Evolutionary conservation across 2,888 invertebrate species (phyloP).

Genomic region (Sinohyriopsis cumingii): DNA sequence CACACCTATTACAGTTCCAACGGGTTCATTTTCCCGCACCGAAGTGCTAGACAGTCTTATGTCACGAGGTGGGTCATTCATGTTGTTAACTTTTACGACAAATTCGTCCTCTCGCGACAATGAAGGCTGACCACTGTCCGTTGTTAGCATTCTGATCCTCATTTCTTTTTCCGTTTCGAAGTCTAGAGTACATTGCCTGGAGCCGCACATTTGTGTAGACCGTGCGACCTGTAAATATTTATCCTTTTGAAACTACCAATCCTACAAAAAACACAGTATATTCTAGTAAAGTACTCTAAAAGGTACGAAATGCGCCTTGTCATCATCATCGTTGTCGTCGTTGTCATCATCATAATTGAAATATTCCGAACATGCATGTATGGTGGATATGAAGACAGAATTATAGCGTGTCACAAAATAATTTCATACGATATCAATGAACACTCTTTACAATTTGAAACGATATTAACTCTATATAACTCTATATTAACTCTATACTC

Average conservation of each 20-base stretch:
- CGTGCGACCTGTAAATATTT: slow-evolving; percentile 20
- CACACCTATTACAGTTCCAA: slow-evolving; percentile 32
- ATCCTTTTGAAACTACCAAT: not conserved
- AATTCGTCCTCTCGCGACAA: slow-evolving; percentile 27
- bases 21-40: slow-evolving; percentile 39
- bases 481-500: too few relatives aligned
- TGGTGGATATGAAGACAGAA: too few relatives aligned
- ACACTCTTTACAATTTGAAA: too few relatives aligned
- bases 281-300: not conserved
- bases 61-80: slow-evolving; percentile 45
- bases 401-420: too few relatives aligned
- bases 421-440: too few relatives aligned
- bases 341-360: too few relatives aligned
- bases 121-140: slow-evolving; percentile 43
- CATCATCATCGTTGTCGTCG: too few relatives aligned
- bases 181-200: slow-evolving; percentile 32
- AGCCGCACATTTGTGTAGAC: slow-evolving; percentile 26
- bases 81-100: slow-evolving; percentile 27
- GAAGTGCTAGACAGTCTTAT: slow-evolving; percentile 26
- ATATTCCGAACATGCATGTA: too few relatives aligned
- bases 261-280: not conserved
- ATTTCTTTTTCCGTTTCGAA: slow-evolving; percentile 30
- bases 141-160: slow-evolving; percentile 37
- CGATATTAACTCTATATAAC: too few relatives aligned
- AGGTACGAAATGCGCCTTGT: not conserved